phyloP scores from a whole-genome alignment of 2,797 vertebrate species.

The Thripadectes ignobilis region DNA sequence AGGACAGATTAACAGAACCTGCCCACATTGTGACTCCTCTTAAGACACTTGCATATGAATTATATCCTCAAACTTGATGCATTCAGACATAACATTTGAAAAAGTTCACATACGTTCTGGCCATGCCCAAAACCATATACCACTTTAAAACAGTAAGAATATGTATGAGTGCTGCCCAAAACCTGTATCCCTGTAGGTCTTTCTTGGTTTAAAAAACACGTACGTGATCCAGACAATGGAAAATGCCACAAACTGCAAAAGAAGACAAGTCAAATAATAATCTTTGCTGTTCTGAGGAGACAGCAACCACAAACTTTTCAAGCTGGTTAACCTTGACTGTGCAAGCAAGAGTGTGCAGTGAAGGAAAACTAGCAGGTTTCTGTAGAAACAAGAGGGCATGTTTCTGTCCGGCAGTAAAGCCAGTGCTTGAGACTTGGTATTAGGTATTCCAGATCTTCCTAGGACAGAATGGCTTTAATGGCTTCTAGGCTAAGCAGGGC shows the following conservation, averaged over 20 bases:
- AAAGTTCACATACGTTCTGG: neutral
- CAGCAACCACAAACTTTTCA: neutral
- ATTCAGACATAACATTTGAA: neutral
- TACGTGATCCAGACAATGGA: fast-evolving
- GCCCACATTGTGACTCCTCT: neutral
- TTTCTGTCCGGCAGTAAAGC: neutral
- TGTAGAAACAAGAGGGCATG: neutral
- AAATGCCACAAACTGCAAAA: neutral
- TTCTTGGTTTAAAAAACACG: neutral
- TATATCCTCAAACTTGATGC: neutral
- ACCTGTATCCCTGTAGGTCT: neutral
- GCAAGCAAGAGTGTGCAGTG: neutral
- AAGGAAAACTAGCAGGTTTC: neutral
- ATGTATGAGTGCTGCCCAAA: neutral
- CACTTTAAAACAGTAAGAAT: neutral
- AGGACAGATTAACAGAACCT: neutral
- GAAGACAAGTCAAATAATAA: neutral
- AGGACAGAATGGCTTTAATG: neutral
- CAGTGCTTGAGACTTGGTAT: fast-evolving
- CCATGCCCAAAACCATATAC: neutral
- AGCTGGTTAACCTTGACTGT: neutral
- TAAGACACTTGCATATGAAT: neutral
- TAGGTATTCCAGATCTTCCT: neutral
- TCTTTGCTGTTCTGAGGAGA: neutral
- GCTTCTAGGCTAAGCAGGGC: neutral